Conservation (phyloP, 2,888 invertebrate species). For the Phyllotreta cruciferae region DNA sequence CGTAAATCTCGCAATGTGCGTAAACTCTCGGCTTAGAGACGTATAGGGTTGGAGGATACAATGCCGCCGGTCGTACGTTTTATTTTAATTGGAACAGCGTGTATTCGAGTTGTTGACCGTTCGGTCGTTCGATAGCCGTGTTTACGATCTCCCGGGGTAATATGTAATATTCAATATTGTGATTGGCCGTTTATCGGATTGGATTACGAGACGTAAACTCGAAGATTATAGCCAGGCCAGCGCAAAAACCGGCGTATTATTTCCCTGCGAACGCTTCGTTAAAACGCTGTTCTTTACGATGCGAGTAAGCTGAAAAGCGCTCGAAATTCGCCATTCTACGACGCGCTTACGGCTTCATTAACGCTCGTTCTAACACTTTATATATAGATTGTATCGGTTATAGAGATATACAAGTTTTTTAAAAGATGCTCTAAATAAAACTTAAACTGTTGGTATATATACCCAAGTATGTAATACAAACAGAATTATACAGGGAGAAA, state of each 20-base stretch:
- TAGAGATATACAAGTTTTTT: no score
- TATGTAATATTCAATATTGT: conserved; percentile 59
- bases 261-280: conserved; percentile 29
- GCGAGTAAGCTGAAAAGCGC: no score
- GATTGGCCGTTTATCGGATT: conserved; percentile 56
- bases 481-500: no score
- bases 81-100: conserved; percentile 58
- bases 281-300: no score
- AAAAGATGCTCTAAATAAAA: no score
- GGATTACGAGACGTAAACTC: conserved; percentile 53
- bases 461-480: no score
- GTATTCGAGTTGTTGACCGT: conserved; percentile 54
- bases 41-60: conserved; percentile 47
- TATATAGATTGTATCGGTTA: no score
- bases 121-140: conserved; percentile 53
- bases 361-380: no score
- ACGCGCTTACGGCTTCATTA: no score
- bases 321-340: no score
- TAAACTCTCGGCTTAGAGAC: conserved; percentile 36
- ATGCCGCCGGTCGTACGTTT: conserved; percentile 53
- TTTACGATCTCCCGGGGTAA: conserved; percentile 53
- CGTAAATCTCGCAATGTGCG: conserved; percentile 31
- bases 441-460: no score
- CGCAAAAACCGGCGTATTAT: conserved; percentile 48
- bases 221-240: conserved; percentile 49